A percentile compares a stretch with the other conserved stretches of the same genome.
Conservation (phyloP, 1,140 invertebrate species). For the Trachymyrmex cornetzi region DNA sequence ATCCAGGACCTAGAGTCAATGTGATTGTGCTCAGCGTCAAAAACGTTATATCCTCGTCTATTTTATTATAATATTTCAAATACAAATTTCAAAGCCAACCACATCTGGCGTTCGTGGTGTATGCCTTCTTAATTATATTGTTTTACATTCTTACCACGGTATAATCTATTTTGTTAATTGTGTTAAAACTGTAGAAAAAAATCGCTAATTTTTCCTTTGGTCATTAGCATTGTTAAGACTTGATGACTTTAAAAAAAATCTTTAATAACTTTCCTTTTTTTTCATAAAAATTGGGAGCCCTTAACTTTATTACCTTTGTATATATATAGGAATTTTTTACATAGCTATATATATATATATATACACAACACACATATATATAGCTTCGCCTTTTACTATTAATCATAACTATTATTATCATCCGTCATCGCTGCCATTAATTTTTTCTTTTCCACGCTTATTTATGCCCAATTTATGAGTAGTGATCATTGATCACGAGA, state of each 20-base stretch:
- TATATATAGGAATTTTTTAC: slow-evolving; percentile 82
- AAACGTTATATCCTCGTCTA: too few species aligned
- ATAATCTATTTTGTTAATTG: neutral
- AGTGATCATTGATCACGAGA: slow-evolving; percentile 25
- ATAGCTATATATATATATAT: slow-evolving; percentile 77
- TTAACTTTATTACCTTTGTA: slow-evolving; percentile 84
- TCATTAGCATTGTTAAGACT: slow-evolving; percentile 23
- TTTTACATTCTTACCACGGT: too few species aligned
- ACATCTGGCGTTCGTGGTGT: too few species aligned
- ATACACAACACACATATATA: slow-evolving; percentile 72
- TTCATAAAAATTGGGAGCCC: slow-evolving; percentile 84
- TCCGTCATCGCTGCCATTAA: slow-evolving; percentile 50
- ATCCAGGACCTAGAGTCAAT: too few species aligned
- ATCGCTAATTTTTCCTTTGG: neutral
- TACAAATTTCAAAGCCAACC: too few species aligned
- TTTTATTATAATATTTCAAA: too few species aligned
- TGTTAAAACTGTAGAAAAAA: neutral
- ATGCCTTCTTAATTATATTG: too few species aligned
- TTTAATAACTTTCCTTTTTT: slow-evolving; percentile 62
- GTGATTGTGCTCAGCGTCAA: too few species aligned
- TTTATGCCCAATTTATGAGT: slow-evolving; percentile 61
- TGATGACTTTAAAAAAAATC: slow-evolving; percentile 49
- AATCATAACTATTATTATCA: slow-evolving; percentile 70
- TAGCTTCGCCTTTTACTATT: slow-evolving; percentile 78
- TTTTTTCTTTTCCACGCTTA: slow-evolving; percentile 61